Evolutionary conservation across 1,140 invertebrate species (phyloP).

Genomic region (Campoletis sonorensis): DNA sequence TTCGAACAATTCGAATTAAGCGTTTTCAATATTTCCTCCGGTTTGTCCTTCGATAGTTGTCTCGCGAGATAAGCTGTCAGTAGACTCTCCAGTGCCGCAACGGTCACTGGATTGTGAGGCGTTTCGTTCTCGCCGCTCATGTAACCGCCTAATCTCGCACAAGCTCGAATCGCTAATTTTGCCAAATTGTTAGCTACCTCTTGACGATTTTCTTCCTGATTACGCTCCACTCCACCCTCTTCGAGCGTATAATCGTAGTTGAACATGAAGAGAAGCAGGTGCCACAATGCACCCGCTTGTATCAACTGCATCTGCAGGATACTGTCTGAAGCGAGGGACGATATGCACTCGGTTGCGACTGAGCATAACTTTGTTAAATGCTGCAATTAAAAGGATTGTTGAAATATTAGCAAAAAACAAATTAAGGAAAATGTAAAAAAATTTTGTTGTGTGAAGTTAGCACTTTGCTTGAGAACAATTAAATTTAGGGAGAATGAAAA

Average conservation of each 20-base stretch:
- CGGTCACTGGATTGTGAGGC: constrained; percentile 82
- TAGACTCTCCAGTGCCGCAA: constrained; percentile 83
- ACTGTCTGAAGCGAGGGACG: constrained; percentile 86
- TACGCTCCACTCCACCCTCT: constrained; percentile 94
- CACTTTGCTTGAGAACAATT: too few relatives aligned
- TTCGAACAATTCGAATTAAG: constrained; percentile 97
- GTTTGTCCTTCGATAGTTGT: constrained; percentile 83
- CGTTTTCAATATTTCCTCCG: constrained; percentile 92
- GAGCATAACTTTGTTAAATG: constrained; percentile 88
- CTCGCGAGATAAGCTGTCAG: constrained; percentile 93
- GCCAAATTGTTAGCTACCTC: constrained; percentile 95
- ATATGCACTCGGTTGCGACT: constrained; percentile 90
- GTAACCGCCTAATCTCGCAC: constrained; percentile 88
- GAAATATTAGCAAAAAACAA: constrained; percentile 11
- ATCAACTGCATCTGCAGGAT: constrained; percentile 93
- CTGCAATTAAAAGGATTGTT: constrained; percentile 71
- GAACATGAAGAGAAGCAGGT: constrained; percentile 93
- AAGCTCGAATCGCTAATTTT: constrained; percentile 89
- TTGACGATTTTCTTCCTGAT: constrained; percentile 88
- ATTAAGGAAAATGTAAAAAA: background rate
- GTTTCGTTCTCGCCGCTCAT: constrained; percentile 80
- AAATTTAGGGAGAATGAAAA: too few relatives aligned
- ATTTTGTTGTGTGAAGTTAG: too few relatives aligned
- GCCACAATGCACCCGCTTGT: constrained; percentile 95
- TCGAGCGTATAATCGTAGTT: constrained; percentile 98